These are phyloP conservation scores for Anthoscopus minutus DNA, from an alignment of 2,113 vertebrate genomes.

Conservation along the genomic window DNA sequence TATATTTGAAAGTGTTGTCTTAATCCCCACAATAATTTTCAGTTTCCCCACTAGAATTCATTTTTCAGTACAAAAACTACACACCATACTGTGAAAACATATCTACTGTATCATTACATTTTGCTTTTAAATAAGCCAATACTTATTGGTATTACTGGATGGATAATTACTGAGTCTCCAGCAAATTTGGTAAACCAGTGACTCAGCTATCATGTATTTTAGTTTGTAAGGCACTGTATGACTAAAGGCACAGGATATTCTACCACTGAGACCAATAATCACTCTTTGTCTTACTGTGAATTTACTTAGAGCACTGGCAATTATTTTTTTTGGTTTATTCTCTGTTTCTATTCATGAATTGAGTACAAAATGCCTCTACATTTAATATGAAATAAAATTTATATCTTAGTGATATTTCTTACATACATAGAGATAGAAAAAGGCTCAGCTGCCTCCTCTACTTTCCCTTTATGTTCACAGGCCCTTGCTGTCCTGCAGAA, in stretches of 20 bases:
- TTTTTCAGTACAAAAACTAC: background rate
- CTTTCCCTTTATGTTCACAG: background rate
- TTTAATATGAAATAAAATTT: background rate
- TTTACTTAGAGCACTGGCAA: background rate
- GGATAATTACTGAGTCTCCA: constrained; percentile 6
- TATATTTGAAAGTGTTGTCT: background rate
- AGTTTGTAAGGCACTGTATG: background rate
- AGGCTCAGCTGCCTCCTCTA: background rate
- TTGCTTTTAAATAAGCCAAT: background rate
- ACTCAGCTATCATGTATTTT: background rate
- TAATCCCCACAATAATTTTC: background rate
- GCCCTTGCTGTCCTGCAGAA: background rate
- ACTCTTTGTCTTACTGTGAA: background rate
- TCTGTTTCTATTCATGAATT: background rate
- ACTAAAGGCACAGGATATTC: background rate
- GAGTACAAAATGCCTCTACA: background rate
- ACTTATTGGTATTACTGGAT: too few species aligned
- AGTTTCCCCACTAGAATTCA: background rate
- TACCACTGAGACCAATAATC: background rate
- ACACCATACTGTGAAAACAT: background rate
- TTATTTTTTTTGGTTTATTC: background rate
- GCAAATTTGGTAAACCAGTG: background rate
- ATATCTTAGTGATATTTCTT: background rate
- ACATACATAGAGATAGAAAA: background rate
- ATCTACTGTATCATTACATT: background rate